Percentiles rank a stretch among this genome's conserved stretches.
Evolutionary conservation across 2,113 vertebrate genomes (phyloP).

Genomic region (Alethe castanea): DNA sequence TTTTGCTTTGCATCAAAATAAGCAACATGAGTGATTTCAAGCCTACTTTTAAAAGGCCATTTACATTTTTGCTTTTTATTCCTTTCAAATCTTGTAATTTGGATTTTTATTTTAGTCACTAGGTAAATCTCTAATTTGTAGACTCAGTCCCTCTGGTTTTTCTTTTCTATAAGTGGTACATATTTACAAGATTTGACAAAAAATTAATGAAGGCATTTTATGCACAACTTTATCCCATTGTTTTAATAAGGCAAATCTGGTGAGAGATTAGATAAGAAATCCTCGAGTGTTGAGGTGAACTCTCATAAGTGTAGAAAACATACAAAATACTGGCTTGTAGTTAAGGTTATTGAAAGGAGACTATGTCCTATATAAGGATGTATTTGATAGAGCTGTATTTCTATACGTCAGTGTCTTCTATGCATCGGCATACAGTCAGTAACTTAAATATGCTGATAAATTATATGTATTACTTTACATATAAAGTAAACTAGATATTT

Average conservation of each 20-base stretch:
- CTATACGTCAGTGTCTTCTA: background rate
- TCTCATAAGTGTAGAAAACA: background rate
- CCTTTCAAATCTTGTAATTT: background rate
- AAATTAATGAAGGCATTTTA: background rate
- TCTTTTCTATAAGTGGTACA: background rate
- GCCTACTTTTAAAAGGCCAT: background rate
- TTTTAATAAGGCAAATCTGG: background rate
- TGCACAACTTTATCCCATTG: background rate
- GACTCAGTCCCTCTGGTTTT: background rate
- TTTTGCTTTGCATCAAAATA: background rate
- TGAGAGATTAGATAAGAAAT: background rate
- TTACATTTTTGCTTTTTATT: background rate
- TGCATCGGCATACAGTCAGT: background rate
- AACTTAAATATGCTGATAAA: background rate
- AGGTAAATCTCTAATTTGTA: background rate
- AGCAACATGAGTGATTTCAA: background rate
- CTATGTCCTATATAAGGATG: background rate
- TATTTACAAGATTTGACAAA: background rate
- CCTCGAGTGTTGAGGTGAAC: background rate
- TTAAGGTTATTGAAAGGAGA: background rate
- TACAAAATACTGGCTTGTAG: background rate
- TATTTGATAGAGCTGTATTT: background rate
- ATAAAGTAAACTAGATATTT: background rate
- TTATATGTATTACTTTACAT: background rate
- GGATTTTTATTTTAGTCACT: background rate